phyloP scores from a whole-genome alignment of 2,113 vertebrate genomes.

The Cinclus cinclus region DNA sequence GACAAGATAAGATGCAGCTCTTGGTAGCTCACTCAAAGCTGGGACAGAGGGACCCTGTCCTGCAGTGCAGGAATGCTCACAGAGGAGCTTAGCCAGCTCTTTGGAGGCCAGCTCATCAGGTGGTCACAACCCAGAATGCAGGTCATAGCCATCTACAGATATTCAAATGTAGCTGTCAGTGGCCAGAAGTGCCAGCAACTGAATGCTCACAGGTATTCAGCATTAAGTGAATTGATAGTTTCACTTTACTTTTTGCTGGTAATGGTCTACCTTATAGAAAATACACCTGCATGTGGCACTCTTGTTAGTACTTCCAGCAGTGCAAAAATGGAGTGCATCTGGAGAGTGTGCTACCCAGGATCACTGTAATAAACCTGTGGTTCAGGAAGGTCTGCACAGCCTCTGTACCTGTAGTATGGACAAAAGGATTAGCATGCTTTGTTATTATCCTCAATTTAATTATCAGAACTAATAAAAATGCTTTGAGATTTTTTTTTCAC shows the following conservation, averaged over 20 bases:
- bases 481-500: neutral
- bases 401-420: neutral
- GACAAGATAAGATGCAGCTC: neutral
- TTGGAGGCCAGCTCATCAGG: neutral
- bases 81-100: neutral
- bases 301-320: constrained; percentile 24
- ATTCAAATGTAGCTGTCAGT: neutral
- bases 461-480: neutral
- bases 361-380: neutral
- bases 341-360: neutral
- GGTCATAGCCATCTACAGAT: neutral
- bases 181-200: neutral
- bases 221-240: constrained; percentile 3
- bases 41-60: neutral
- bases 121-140: neutral
- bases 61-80: neutral
- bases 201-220: neutral
- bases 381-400: neutral
- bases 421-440: neutral
- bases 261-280: constrained; percentile 25
- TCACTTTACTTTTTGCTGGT: constrained; percentile 10
- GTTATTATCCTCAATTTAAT: neutral
- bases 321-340: neutral
- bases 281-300: constrained; percentile 5
- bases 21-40: neutral